Evolutionary conservation across 2,888 invertebrate genomes (phyloP).

Genomic region (Eumacrocentrus americanus): DNA sequence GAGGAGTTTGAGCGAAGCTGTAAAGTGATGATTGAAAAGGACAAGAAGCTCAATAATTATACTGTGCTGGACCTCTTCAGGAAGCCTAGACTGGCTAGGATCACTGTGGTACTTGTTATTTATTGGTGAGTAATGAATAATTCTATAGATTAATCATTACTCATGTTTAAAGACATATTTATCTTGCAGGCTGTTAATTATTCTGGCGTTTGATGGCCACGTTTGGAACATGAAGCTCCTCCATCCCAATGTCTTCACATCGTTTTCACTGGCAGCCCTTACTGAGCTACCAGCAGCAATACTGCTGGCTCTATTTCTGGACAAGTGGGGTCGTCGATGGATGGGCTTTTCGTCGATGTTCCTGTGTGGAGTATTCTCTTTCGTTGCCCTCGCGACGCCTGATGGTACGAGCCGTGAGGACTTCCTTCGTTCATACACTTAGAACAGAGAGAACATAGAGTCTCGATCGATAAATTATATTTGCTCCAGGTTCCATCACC

Average conservation of each 20-base stretch:
- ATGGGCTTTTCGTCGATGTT: conserved; percentile 83
- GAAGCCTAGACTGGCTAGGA: conserved; percentile 76
- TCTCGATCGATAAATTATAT: conserved; percentile 35
- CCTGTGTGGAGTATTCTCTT: conserved; percentile 78
- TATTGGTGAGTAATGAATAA: conserved; percentile 80
- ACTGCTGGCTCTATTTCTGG: conserved; percentile 76
- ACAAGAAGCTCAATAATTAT: conserved; percentile 72
- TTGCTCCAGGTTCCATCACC: conserved; percentile 70
- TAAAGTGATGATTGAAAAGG: conserved; percentile 71
- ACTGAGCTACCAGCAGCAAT: conserved; percentile 87
- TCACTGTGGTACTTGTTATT: conserved; percentile 77
- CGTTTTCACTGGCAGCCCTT: conserved; percentile 82
- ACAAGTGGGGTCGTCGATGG: conserved; percentile 85
- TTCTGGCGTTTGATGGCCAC: conserved; percentile 86
- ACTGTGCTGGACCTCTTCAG: conserved; percentile 82
- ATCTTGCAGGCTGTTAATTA: conserved; percentile 73
- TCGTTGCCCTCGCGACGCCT: conserved; percentile 77
- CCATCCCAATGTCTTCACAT: conserved; percentile 80
- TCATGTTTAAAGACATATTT: background rate
- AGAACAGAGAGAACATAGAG: conserved; percentile 23
- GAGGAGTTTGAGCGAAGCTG: conserved; percentile 77
- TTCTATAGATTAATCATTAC: too few species aligned
- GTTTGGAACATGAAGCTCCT: conserved; percentile 86
- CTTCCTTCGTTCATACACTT: conserved; percentile 8
- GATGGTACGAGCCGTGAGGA: conserved; percentile 63